phyloP scores from a whole-genome alignment of 2,113 vertebrate genomes.

The Stegastes partitus region DNA sequence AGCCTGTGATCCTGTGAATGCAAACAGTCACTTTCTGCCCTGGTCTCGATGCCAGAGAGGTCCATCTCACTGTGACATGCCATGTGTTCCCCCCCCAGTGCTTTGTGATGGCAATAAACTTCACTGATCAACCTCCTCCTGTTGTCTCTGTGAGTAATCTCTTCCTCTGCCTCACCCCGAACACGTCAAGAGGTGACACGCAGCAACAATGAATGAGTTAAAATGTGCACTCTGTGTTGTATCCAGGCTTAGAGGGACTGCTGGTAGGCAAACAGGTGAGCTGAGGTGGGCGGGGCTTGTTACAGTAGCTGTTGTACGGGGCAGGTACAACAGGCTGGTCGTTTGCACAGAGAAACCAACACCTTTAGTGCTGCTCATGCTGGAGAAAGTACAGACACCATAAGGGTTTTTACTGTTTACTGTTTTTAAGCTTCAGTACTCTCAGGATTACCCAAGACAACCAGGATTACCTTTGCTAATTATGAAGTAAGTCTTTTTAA shows the following conservation, averaged over 20 bases:
- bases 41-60: slow-evolving; percentile 14
- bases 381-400: background rate
- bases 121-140: slow-evolving; percentile 64
- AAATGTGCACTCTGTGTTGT: background rate
- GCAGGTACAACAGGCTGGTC: slow-evolving; percentile 56
- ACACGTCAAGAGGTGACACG: background rate
- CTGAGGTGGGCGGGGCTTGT: slow-evolving; percentile 49
- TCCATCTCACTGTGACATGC: slow-evolving; percentile 33
- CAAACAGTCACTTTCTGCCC: slow-evolving; percentile 34
- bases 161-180: background rate
- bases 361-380: slow-evolving; percentile 36
- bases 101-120: slow-evolving; percentile 83
- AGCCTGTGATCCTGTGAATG: slow-evolving; percentile 4
- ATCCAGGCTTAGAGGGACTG: background rate
- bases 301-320: slow-evolving; percentile 23
- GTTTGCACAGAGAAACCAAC: slow-evolving; percentile 22
- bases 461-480: background rate
- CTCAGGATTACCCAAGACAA: background rate
- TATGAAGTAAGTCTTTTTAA: slow-evolving; percentile 60
- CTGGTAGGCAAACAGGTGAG: slow-evolving; percentile 60
- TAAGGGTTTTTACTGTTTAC: too few species aligned
- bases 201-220: background rate
- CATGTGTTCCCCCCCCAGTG: slow-evolving; percentile 24
- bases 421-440: background rate
- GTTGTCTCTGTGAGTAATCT: slow-evolving; percentile 40